Percentiles rank a stretch among this genome's conserved stretches.
phyloP scores from a whole-genome alignment of 1,140 invertebrate genomes.

The Mylabris phalerata region DNA sequence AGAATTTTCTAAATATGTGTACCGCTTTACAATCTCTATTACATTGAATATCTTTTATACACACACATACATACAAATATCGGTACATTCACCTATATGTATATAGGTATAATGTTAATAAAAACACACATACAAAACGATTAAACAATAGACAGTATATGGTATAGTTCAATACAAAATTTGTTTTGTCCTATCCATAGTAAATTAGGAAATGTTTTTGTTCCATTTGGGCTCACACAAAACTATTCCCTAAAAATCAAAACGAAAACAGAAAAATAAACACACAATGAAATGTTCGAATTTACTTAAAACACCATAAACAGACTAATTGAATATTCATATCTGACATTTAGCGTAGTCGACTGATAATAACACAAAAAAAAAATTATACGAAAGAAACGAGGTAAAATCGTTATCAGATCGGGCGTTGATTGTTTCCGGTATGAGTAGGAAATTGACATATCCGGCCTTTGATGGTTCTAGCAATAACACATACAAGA shows the following conservation, averaged over 20 bases:
- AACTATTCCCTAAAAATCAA: too few relatives aligned
- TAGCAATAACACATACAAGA: too few relatives aligned
- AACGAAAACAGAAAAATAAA: too few relatives aligned
- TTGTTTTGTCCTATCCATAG: background rate
- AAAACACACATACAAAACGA: background rate
- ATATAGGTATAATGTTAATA: background rate
- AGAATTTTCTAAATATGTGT: background rate
- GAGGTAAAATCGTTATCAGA: constrained; percentile 2
- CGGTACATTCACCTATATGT: background rate
- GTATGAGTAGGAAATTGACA: too few relatives aligned
- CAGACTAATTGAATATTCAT: background rate
- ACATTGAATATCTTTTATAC: too few relatives aligned
- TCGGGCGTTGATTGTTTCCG: background rate
- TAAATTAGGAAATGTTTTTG: background rate
- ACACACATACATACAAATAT: background rate
- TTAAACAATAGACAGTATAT: background rate
- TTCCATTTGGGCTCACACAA: background rate
- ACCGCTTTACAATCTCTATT: too few relatives aligned
- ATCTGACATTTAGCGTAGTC: too few relatives aligned
- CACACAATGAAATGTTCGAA: too few relatives aligned
- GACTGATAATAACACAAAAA: background rate
- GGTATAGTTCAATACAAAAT: background rate
- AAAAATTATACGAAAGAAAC: constrained; percentile 1
- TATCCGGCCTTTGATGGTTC: too few relatives aligned
- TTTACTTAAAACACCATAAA: too few relatives aligned